Base-by-base conservation (phyloP, 1,140 invertebrate genomes). In the Radopholus similis region DNA sequence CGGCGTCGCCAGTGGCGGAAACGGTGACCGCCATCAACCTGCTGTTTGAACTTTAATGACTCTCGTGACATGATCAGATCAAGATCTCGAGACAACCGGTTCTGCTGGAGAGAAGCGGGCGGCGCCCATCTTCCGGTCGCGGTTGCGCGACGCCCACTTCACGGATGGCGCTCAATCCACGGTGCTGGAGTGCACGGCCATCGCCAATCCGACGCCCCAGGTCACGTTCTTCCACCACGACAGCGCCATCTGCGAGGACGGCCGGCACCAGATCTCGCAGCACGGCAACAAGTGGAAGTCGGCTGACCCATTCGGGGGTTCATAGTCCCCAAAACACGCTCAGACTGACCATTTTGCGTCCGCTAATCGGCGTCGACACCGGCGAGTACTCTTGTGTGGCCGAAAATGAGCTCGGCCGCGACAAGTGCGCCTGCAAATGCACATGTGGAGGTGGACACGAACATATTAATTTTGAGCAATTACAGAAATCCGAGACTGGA, bases 361-460 rank as follows among this genome's bases (percentile, higher is more conserved):
- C 82, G 0, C 18, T 64, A 21, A 42, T 63, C 32, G 83, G 83
- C 66, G 59, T 62, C n/a, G 86, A 87, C 73, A 87, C 90, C 40
- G 95, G 95, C 0, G 89, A 92, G 71, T 98, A 97, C 83, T 97
- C 95, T 83, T 92, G 93, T 11, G 91, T 95, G 1, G 94, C 93
- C 0, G 84, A 92, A 23, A 95, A 95, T 77, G 89, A 89, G 70
- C 86, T 79, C 32, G 88, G 87, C 1, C 83, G 84, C 21, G 83
- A 84, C 3, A 84, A 83, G 6, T 85, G 84, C 67, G 80, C 83
- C 60, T 86, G 86, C 35, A 77, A 86, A 60, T 74, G 88, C 4
- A 72, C 83, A 18, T 70, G 84, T 42, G 88, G 87, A 83, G 53
- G 64, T 75, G 37, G 49, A 35, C n/a, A n/a, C n/a, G n/a, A n/a